Evolutionary conservation across 2,888 invertebrate genomes (phyloP).

Genomic region (Molorchus minor): DNA sequence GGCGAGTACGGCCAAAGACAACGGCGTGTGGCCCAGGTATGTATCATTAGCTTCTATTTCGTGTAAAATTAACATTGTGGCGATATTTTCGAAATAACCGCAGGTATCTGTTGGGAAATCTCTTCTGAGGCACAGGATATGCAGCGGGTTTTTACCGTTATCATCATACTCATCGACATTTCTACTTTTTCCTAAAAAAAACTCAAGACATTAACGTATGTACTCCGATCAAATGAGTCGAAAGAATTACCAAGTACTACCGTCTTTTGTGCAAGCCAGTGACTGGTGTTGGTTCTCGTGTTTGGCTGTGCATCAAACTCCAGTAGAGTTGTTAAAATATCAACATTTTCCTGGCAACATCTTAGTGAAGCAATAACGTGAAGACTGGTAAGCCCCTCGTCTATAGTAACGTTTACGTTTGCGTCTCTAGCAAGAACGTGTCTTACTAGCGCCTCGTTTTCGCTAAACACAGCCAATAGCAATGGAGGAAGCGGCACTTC

Average conservation of each 20-base stretch:
- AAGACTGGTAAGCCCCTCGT: slow-evolving; percentile 52
- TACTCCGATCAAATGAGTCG: background rate
- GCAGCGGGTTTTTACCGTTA: slow-evolving; percentile 57
- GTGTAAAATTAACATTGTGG: slow-evolving; percentile 42
- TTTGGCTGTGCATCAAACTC: slow-evolving; percentile 53
- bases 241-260: slow-evolving; percentile 25
- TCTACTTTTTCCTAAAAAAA: slow-evolving; percentile 17
- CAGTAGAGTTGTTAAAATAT: slow-evolving; percentile 49
- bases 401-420: slow-evolving; percentile 46
- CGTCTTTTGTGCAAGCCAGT: slow-evolving; percentile 51
- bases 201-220: background rate
- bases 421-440: slow-evolving; percentile 48
- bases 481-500: slow-evolving; percentile 55
- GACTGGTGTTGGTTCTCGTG: slow-evolving; percentile 44
- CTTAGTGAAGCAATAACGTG: slow-evolving; percentile 53
- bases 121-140: slow-evolving; percentile 56
- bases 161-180: slow-evolving; percentile 33
- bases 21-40: slow-evolving; percentile 57
- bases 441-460: slow-evolving; percentile 47
- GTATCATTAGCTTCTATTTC: slow-evolving; percentile 41
- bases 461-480: slow-evolving; percentile 54
- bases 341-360: slow-evolving; percentile 40
- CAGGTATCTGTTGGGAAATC: slow-evolving; percentile 51
- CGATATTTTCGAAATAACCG: slow-evolving; percentile 44
- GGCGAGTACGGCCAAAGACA: slow-evolving; percentile 56